phyloP scores from a whole-genome alignment of 1,140 invertebrate species.

The Drosophila nigrodunni region DNA sequence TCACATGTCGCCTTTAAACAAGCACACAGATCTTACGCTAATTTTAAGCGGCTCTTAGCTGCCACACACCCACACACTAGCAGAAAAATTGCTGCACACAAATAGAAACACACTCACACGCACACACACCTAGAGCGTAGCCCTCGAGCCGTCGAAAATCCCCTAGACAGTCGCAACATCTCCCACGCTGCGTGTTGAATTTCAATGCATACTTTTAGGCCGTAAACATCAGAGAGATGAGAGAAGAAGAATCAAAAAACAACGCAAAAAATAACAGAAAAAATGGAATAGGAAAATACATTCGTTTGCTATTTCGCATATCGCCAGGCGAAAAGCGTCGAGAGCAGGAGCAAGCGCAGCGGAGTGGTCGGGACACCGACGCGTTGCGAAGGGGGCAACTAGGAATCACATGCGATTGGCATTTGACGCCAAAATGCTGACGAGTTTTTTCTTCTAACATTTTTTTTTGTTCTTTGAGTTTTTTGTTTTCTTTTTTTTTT shows the following conservation, averaged over 20 bases:
- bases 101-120: background rate
- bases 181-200: constrained; percentile 75
- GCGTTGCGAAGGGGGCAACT: constrained; percentile 33
- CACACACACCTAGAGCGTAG: background rate
- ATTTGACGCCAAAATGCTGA: constrained; percentile 79
- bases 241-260: background rate
- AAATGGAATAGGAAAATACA: constrained; percentile 71
- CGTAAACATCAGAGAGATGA: constrained; percentile 35
- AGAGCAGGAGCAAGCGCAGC: background rate
- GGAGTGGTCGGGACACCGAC: background rate
- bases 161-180: constrained; percentile 24
- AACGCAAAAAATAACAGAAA: background rate
- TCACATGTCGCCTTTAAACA: constrained; percentile 64
- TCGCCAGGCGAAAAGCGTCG: constrained; percentile 31
- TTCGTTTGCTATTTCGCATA: constrained; percentile 78
- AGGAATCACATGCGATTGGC: constrained; percentile 79
- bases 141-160: constrained; percentile 25
- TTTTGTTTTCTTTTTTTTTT: constrained; percentile 40
- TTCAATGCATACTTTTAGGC: constrained; percentile 80
- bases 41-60: constrained; percentile 64
- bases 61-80: background rate
- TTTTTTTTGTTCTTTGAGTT: constrained; percentile 32
- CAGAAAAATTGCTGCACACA: background rate
- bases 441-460: constrained; percentile 50
- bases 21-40: constrained; percentile 68